phyloP scores from a whole-genome alignment of 2,797 vertebrate species.

The Acrossocheilus wenchowensis region DNA sequence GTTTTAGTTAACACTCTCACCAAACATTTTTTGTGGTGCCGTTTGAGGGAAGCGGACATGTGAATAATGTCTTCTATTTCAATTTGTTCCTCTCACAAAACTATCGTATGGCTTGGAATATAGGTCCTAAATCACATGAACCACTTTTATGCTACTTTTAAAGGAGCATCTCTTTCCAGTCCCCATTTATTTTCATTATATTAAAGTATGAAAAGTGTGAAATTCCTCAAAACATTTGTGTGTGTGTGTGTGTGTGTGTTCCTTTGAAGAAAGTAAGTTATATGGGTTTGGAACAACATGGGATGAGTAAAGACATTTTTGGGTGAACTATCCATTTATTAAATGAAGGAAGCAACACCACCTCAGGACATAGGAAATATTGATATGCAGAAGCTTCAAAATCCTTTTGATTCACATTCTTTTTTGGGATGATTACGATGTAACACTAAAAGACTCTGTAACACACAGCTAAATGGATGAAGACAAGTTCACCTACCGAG shows the following conservation, averaged over 20 bases:
- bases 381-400: not conserved
- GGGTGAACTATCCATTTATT: not conserved
- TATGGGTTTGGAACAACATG: not conserved
- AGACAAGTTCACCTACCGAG: constrained; percentile 79
- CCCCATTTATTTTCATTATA: not conserved
- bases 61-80: not conserved
- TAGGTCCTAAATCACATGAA: not conserved
- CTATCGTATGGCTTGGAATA: not conserved
- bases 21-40: not conserved
- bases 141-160: not conserved
- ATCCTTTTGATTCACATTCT: not conserved
- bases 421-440: not conserved
- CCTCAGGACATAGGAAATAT: not conserved
- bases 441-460: constrained; percentile 40
- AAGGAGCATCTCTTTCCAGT: not conserved
- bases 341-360: not conserved
- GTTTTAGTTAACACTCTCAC: not conserved
- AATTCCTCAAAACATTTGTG: not conserved
- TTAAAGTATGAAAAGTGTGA: not conserved
- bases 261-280: not conserved
- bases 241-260: not conserved
- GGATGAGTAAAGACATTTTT: not conserved
- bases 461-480: not conserved
- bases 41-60: not conserved
- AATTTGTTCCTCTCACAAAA: not conserved